Evolutionary conservation across 2,113 vertebrate genomes (phyloP).

Genomic region (Elgaria multicarinata): DNA sequence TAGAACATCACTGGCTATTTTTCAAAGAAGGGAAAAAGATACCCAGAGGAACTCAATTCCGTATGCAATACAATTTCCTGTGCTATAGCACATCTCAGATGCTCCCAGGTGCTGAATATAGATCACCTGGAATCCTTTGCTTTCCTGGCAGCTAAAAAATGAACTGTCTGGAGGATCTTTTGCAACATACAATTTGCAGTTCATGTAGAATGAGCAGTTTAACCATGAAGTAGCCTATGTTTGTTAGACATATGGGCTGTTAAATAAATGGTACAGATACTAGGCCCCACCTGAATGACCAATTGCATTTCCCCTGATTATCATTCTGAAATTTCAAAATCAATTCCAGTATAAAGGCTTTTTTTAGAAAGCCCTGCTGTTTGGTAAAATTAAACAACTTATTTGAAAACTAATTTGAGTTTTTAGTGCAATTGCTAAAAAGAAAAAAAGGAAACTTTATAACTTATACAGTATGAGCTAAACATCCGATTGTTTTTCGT

Average conservation of each 20-base stretch:
- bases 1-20: not conserved
- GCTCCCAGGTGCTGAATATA: not conserved
- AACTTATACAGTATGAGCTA: not conserved
- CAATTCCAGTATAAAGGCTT: too few relatives aligned
- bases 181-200: not conserved
- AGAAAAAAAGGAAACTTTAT: too few relatives aligned
- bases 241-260: not conserved
- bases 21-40: not conserved
- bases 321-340: not conserved
- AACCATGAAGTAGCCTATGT: not conserved
- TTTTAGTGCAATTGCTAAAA: not conserved
- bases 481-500: too few relatives aligned
- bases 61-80: not conserved
- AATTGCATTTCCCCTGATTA: not conserved
- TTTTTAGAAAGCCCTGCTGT: not conserved
- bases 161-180: not conserved
- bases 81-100: not conserved
- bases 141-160: not conserved
- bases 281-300: not conserved
- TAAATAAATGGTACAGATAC: too few relatives aligned
- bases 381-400: not conserved
- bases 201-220: not conserved
- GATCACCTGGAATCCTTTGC: not conserved
- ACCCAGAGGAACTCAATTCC: not conserved
- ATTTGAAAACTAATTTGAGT: not conserved